A percentile compares a stretch with the other conserved stretches of the same genome.
phyloP scores from a whole-genome alignment of 2,113 vertebrate species.

The Acrocephalus kingi region DNA sequence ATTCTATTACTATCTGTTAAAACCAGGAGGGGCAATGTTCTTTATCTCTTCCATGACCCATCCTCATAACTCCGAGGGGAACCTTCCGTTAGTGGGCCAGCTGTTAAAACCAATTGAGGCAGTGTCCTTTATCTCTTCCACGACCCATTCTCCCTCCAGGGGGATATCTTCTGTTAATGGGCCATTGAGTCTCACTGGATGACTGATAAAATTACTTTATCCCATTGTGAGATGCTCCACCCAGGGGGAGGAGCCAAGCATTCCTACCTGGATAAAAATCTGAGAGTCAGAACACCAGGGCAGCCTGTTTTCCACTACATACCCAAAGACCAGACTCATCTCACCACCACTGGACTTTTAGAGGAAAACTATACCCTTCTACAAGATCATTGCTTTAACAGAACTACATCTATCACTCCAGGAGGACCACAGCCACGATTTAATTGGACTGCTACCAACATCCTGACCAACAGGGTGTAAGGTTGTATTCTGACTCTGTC shows the following conservation, averaged over 20 bases:
- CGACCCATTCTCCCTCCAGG: no score
- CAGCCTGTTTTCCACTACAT: neutral
- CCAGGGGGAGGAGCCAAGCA: no score
- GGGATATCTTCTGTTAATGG: no score
- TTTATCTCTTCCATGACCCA: no score
- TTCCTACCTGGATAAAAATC: no score
- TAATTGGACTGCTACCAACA: neutral
- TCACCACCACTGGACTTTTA: neutral
- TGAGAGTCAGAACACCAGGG: no score
- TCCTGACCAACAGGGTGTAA: neutral
- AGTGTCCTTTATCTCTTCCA: neutral
- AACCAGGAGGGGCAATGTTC: neutral
- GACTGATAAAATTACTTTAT: no score
- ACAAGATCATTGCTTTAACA: neutral
- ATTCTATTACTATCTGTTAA: neutral
- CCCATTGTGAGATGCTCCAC: no score
- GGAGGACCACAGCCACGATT: neutral
- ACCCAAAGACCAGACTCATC: neutral
- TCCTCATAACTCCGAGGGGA: no score
- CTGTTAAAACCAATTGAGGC: no score
- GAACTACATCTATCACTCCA: neutral
- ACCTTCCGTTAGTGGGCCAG: no score
- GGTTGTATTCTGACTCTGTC: neutral
- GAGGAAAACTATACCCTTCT: neutral
- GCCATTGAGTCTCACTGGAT: no score